Base-by-base conservation (phyloP, 2,888 invertebrate genomes). In the Dendrolimus houi region DNA sequence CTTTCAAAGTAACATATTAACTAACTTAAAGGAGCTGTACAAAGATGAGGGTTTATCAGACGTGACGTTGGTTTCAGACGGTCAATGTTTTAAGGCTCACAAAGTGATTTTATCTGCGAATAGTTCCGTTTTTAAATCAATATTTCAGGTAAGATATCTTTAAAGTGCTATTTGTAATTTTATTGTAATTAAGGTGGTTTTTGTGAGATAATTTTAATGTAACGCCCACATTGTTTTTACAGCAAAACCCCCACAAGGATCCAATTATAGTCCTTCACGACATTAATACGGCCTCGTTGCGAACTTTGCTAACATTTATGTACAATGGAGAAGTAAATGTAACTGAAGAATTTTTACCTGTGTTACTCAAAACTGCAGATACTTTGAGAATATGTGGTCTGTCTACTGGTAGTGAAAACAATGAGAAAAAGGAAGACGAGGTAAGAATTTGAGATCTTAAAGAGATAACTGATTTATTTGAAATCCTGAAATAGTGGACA, bases 311-410 rank as follows among this genome's bases (percentile, higher is more conserved):
- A 64, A 92, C 93, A 72, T 95, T 94, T 77, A 94, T 95, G 92
- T 95, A 95, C 74, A 93, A 94, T 72, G 95, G 95, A 8, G 94
- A 95, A 79, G 94, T 95, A 17, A 93, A 94, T 81, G 94, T 95
- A 55, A 93, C 94, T 55, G 94, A 94, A 71, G 93, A 94, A 68
- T 94, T 94, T 72, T 83, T 95, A 64, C 92, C 93, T 53, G 90
- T 93, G 58, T 83, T 95, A 56, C 77, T 95, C 60, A 93, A 94
- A 77, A 94, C 94, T 52, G 95, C 94, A 0, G 94, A 94, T 72
- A 92, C 93, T 8, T 78, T 95, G 58, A 93, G 94, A 76, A 93
- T 95, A 62, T 92, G 94, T 75, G 95, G 94, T 3, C 81, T 95
- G 53, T 94, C 94, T 1, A 93, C 94, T 56, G 93, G 91, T 1